Base-by-base conservation (phyloP, 2,888 invertebrate genomes). In the Melangyna quadrimaculata region DNA sequence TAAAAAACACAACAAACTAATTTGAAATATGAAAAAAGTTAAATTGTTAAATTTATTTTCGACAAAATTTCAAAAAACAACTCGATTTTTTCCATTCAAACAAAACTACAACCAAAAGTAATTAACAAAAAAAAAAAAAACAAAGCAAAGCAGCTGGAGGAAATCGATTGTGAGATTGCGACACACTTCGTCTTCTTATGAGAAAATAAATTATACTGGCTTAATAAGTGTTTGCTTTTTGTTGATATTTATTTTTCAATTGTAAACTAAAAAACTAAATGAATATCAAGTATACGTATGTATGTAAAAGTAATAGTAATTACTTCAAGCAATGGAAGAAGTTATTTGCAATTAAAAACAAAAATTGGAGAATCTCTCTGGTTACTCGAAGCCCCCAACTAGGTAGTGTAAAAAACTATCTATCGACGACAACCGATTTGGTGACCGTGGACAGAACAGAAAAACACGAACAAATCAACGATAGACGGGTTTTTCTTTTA, bases 111-210 rank as follows among this genome's bases (percentile, higher is more conserved):
- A 86, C 77, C 80, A 86, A 84, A 80, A 69, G 80, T 77, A 80
- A 59, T 75, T 74, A 75, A 55, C 67, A 61, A 40, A 12, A 24
- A 40, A 24, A 40, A 43, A 43, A 63, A 45, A 45, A 43, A 65
- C 19, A 29, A 45, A 61, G 24, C 40, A 72, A 67, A 48, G 48
- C 67, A 67, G 67, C 67, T 67, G 67, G 48, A 51, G 35, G 59
- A 65, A 86, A 86, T 86, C 86, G 86, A 86, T 86, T 86, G 67
- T 45, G 32, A 10, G 43, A 51, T 67, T 51, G 86, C 81, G 77
- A 86, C 86, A 86, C 81, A 78, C 65, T 65, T 65, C 17, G 45
- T 45, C 63, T 19, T 19, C 29, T 24, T 27, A 12, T 45, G 45
- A 65, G 45, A 81, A 70, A 69, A 45, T 73, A 55, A 35, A 71